Conservation (phyloP, 2,797 vertebrate species). For the Enteromius trimaculatus region DNA sequence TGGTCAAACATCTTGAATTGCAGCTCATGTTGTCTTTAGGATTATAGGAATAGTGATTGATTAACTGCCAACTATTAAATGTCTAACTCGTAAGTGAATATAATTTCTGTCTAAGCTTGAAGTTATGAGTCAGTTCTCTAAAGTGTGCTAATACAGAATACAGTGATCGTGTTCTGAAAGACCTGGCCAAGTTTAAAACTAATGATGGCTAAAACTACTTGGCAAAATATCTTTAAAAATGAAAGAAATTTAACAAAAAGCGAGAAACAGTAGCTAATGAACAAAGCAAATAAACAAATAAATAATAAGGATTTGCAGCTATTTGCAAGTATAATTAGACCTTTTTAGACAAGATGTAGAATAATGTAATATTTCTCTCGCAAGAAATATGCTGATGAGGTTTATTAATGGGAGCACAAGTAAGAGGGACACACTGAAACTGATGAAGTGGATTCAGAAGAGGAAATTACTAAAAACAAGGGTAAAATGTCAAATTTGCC, state of each 20-base stretch:
- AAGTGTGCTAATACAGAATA: background rate
- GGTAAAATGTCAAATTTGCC: slow-evolving; percentile 39
- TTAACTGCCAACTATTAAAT: background rate
- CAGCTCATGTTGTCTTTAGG: background rate
- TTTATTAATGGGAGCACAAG: slow-evolving; percentile 32
- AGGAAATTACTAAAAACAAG: slow-evolving; percentile 34
- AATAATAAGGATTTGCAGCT: background rate
- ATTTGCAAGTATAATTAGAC: slow-evolving; percentile 43
- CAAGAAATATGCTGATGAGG: slow-evolving; percentile 33
- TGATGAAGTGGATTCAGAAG: slow-evolving; percentile 26
- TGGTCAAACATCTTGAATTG: background rate
- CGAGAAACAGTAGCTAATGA: background rate
- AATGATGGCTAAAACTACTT: slow-evolving; percentile 3
- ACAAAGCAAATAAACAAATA: slow-evolving; percentile 10
- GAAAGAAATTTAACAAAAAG: background rate
- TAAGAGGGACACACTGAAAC: slow-evolving; percentile 8
- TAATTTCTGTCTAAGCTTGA: background rate
- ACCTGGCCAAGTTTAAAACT: background rate
- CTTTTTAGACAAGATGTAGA: slow-evolving; percentile 16
- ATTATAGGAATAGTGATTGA: background rate
- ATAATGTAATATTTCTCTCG: slow-evolving; percentile 2
- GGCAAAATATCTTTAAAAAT: background rate
- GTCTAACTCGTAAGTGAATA: background rate
- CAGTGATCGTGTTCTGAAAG: too few species aligned
- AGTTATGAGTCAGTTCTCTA: background rate